phyloP scores from a whole-genome alignment of 2,113 vertebrate genomes.

The Cheilinus undulatus region DNA sequence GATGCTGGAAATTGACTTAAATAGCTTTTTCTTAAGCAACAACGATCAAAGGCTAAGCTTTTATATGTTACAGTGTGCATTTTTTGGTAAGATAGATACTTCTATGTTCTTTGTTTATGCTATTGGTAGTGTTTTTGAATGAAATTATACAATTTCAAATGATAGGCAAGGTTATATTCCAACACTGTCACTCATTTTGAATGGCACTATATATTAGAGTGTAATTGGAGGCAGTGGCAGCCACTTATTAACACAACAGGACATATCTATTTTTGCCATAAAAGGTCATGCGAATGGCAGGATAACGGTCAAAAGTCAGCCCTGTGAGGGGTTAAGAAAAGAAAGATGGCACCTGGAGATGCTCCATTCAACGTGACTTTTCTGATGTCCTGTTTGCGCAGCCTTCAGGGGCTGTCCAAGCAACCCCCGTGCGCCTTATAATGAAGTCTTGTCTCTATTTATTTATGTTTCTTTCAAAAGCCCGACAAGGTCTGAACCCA shows the following conservation, averaged over 20 bases:
- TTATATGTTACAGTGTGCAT: no score
- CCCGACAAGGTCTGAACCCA: constrained; percentile 62
- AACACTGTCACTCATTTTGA: neutral
- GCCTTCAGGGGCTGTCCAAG: constrained; percentile 48
- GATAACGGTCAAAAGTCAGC: constrained; percentile 19
- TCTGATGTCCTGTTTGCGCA: constrained; percentile 44
- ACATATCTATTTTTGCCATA: constrained; percentile 27
- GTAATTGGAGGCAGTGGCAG: neutral
- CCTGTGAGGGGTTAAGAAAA: constrained; percentile 34
- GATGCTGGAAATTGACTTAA: no score
- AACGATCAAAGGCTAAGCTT: no score
- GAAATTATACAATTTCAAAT: no score
- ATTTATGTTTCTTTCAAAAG: constrained; percentile 76
- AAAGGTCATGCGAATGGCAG: constrained; percentile 30
- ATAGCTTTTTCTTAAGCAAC: no score
- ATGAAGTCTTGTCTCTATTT: constrained; percentile 73
- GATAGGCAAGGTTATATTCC: neutral
- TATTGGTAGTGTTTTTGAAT: no score
- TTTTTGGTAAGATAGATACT: no score
- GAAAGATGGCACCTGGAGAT: constrained; percentile 43
- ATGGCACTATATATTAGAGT: neutral
- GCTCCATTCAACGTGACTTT: constrained; percentile 33
- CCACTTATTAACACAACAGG: neutral
- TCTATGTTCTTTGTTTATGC: no score
- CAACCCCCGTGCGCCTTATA: constrained; percentile 73